phyloP scores from a whole-genome alignment of 2,113 vertebrate species.

The Laterallus jamaicensis region DNA sequence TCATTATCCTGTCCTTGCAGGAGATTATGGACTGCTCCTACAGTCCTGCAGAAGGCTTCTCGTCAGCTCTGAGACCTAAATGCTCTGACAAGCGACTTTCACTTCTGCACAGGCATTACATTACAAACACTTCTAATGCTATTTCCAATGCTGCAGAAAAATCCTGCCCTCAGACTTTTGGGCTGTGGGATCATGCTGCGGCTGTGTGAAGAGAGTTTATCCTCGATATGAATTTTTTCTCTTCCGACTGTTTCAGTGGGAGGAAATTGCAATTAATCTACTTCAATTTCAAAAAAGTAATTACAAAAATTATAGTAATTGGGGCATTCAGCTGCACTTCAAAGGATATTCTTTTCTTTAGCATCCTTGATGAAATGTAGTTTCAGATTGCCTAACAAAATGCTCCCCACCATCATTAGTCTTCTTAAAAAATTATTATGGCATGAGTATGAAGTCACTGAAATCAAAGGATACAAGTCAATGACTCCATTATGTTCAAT shows the following conservation, averaged over 20 bases:
- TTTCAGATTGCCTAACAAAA: neutral
- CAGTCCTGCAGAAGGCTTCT: neutral
- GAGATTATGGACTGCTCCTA: neutral
- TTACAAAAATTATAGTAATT: slow-evolving; percentile 34
- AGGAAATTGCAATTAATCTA: slow-evolving; percentile 12
- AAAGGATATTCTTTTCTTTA: slow-evolving; percentile 12
- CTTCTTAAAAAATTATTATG: neutral
- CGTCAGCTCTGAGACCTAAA: neutral
- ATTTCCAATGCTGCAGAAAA: neutral
- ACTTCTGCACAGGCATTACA: neutral
- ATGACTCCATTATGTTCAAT: neutral
- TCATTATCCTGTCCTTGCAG: neutral
- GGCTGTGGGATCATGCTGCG: neutral
- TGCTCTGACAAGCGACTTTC: neutral
- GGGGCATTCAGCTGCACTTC: neutral
- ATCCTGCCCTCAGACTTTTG: neutral
- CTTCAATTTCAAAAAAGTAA: slow-evolving; percentile 14
- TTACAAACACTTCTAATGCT: neutral
- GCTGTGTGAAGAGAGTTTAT: neutral
- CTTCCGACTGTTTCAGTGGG: neutral
- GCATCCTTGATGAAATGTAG: neutral
- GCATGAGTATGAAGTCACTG: neutral
- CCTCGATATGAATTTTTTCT: neutral
- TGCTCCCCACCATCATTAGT: neutral
- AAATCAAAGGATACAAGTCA: neutral